Evolutionary conservation across 2,888 invertebrate species (phyloP).

Genomic region (Pelosia muscerda): DNA sequence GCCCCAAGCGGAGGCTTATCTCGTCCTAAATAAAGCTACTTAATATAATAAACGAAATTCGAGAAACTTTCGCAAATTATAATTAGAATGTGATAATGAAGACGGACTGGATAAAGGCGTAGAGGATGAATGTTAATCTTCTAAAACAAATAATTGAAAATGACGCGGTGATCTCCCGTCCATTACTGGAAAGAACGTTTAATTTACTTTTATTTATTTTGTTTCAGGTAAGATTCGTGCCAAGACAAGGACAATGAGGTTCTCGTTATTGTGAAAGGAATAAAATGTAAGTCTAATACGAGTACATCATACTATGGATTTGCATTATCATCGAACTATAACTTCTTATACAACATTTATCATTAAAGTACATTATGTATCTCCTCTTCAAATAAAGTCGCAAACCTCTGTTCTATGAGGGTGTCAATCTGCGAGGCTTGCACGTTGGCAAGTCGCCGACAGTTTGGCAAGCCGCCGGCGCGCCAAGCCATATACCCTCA

Average conservation of each 20-base stretch:
- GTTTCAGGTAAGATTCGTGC: slow-evolving; percentile 21
- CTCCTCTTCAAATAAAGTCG: neutral
- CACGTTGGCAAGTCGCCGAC: slow-evolving; percentile 28
- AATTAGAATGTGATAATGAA: slow-evolving; percentile 4
- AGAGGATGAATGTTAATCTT: neutral
- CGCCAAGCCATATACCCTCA: slow-evolving; percentile 45
- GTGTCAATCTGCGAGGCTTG: slow-evolving; percentile 37
- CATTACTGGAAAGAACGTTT: neutral
- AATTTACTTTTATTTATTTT: slow-evolving; percentile 13
- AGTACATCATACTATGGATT: neutral
- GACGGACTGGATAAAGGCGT: slow-evolving; percentile 9
- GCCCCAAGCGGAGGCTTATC: neutral
- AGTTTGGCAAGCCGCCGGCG: slow-evolving; percentile 54
- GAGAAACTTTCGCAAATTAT: neutral
- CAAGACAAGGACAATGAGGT: neutral
- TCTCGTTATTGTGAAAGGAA: neutral
- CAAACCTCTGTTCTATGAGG: slow-evolving; percentile 21
- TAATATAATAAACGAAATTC: slow-evolving; percentile 2
- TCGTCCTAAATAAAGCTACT: neutral
- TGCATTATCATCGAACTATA: neutral
- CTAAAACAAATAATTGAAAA: slow-evolving; percentile 3
- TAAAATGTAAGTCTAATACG: neutral
- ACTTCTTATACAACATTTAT: neutral
- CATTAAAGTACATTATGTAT: neutral
- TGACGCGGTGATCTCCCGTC: neutral